Evolutionary conservation across 37 sponge, comb jelly and placozoan genomes (phyloP).

Genomic region (Corticium candelabrum): DNA sequence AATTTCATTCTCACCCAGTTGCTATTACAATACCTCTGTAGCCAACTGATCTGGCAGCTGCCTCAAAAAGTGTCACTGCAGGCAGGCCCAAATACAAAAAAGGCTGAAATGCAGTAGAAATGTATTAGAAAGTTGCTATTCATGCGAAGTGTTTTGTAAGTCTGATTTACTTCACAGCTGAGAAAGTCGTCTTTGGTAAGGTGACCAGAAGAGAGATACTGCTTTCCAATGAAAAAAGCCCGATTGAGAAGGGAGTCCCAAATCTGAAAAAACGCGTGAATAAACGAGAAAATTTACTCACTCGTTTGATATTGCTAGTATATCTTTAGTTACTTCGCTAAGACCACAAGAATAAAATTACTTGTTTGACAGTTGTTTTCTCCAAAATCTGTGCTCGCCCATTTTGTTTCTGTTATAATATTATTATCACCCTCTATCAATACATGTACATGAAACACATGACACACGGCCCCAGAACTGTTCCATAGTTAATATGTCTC

Average conservation of each 20-base stretch:
- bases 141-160: not conserved
- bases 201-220: not conserved
- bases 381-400: too few relatives aligned
- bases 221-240: not conserved
- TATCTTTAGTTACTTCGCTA: too few relatives aligned
- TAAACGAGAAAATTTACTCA: too few relatives aligned
- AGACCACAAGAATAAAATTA: too few relatives aligned
- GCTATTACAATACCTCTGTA: not conserved
- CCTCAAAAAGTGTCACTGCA: not conserved
- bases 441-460: not conserved
- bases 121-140: too few relatives aligned
- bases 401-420: not conserved
- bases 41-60: not conserved
- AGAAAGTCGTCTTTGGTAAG: not conserved
- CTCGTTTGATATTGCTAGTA: too few relatives aligned
- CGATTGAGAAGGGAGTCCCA: not conserved
- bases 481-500: too few relatives aligned
- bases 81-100: not conserved
- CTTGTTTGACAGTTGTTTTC: too few relatives aligned
- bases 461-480: too few relatives aligned
- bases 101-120: not conserved
- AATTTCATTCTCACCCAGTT: too few relatives aligned
- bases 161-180: not conserved
- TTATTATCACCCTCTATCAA: not conserved
- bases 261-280: not conserved